Percentiles rank a stretch among this genome's conserved stretches.
Conservation (phyloP, 2,113 vertebrate species). For the Cynopterus brachyotis region DNA sequence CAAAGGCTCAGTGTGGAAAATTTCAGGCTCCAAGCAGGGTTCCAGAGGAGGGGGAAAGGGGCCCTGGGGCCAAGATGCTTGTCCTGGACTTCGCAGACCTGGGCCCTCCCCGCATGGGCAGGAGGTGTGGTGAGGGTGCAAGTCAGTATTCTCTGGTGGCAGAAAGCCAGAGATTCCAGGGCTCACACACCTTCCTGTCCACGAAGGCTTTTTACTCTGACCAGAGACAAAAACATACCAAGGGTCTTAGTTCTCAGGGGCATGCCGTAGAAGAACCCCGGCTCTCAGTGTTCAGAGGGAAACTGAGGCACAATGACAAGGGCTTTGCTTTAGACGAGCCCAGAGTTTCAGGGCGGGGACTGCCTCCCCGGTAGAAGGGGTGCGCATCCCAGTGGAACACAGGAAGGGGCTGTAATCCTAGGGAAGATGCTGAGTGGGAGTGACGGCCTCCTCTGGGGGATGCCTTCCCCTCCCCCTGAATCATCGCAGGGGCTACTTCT, state of each 20-base stretch:
- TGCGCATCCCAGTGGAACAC: too few species aligned
- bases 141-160: neutral
- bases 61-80: neutral
- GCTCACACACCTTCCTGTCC: neutral
- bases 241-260: neutral
- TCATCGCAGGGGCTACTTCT: neutral
- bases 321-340: neutral
- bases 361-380: neutral
- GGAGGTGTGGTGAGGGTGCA: neutral
- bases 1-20: slow-evolving; percentile 71
- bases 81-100: slow-evolving; percentile 34
- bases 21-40: slow-evolving; percentile 63
- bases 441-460: neutral
- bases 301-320: neutral
- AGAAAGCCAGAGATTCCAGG: neutral
- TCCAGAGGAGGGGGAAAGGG: slow-evolving; percentile 50
- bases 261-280: neutral
- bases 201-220: neutral
- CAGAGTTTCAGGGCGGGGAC: neutral
- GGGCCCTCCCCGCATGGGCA: neutral
- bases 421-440: neutral
- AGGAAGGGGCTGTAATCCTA: neutral
- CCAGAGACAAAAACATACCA: neutral
- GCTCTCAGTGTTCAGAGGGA: neutral
- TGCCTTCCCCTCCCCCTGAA: fast-evolving